Base-by-base conservation (phyloP, 2,113 vertebrate genomes). In the Carassius carassius region DNA sequence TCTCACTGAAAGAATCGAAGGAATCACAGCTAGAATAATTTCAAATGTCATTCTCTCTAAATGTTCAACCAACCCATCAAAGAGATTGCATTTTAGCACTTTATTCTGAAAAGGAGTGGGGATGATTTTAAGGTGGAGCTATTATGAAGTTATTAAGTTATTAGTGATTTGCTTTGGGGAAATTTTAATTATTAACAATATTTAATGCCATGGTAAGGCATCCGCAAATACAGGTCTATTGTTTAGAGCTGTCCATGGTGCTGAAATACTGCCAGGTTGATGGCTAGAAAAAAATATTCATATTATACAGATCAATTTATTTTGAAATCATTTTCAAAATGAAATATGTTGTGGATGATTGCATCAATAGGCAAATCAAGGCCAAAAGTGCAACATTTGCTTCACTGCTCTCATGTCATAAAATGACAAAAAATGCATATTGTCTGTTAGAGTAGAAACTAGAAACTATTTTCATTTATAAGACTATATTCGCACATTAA, bases 201-300 rank as follows among this genome's bases (percentile, higher is more conserved):
- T n/a, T n/a, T 49, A 23, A 41, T 37, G 19, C 6, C 60, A 65
- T 65, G 4, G 32, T 29, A 78, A 35, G 13, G 11, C 1, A 32
- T 62, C 29, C 13, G 41, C 41, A 41, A 41, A 9, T 41, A 41
- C 1, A 58, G 19, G 6, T n/a, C 32, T 78, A 9, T 49, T 37
- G 0, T 41, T 58, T 12, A 14, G 77, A 86, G 44, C 84, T 86
- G 81, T 88, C 84, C 84, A 12, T 81, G 84, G 87, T 88, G 11
- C 84, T 84, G 87, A 86, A 88, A 73, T 13, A 10, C 23, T 76
- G 19, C 16, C 56, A 47, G 41, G 13, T 78, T 49, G 21, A 25
- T 7, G 25, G 17, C 16, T 35, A 7, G 56, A 29, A 58, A 19
- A 17, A 25, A 58, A 44, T 49, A 1, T 29, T 0, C 10, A 19